Evolutionary conservation across 2,797 vertebrate genomes (phyloP), one percentile per base, ranked within the genome.

Genomic region (Neostethus bicornis): DNA sequence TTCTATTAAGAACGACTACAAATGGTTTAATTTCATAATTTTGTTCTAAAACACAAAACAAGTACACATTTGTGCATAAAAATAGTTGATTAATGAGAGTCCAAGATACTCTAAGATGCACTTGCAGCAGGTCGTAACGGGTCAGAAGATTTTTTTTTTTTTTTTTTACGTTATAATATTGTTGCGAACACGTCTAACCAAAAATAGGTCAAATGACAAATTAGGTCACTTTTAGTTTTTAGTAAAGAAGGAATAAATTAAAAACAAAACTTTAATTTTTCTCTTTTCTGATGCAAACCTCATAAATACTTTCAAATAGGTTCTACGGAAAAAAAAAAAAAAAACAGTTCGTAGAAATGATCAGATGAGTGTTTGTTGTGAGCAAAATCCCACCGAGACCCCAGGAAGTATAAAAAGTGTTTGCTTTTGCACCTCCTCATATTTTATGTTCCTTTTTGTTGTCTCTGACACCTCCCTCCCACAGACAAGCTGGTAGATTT

Each of bases 401-500:
- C 56, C 60, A 70, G 47, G 70, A 79, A 77, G 71, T 61, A 51
- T 44, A 75, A 70, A 75, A 77, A 73, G 83, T 85, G 73, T 85
- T 80, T 80, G 73, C 62, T 81, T 90, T 84, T 80, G 80, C 86
- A 84, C 83, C 77, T 84, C 66, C 70, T 80, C 70, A 74, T 79
- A 82, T 81, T 83, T 80, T 84, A 69, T 72, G 51, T 85, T 78
- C 77, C 81, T 83, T 84, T 32, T 76, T 89, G 84, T 86, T 79
- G 81, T 80, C 62, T 75, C 14, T 81, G 83, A 88, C 87, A 87
- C 86, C 75, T 83, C 66, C 78, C 86, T 87, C 87, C 87, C 84
- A 89, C 87, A 80, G 77, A 88, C 85, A 89, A 80, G 85, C 85
- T 89, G 85, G 51, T 66, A 42, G 38, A 47, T 53, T 68, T 70